Evolutionary conservation across 1,140 invertebrate species (phyloP), one percentile per base, ranked within the genome.

Genomic region (Archivesica marissinica): DNA sequence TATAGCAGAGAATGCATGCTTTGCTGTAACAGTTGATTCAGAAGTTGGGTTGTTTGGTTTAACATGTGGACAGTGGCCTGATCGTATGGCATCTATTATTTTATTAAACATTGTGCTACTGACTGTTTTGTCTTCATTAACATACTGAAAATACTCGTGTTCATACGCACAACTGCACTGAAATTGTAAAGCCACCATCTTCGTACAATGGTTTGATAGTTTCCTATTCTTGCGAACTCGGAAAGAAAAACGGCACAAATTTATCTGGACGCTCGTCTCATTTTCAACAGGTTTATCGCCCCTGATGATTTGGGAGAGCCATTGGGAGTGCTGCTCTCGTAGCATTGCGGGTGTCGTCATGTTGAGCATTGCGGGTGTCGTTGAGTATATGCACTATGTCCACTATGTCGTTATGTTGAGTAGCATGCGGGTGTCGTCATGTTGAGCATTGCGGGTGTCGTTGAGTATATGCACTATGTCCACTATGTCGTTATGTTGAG

Each of bases 311-410:
- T 35, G 28, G 13, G 59, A 64, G 9, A 64, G 30, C 30, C 28
- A 64, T 11, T 35, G 9, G n/a, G 59, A 64, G 30, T 64, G 33
- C 59, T 64, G 30, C n/a, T 64, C 59, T 7, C 30, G 33, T 64
- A 17, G 54, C n/a, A 7, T 25, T 30, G 54, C n/a, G 25, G 54
- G 4, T 59, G 54, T 59, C 9, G 54, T 15, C 54, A 59, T 59
- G 25, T 47, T 41, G 89, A 90, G 35, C 15, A 6, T 33, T 30
- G 7, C 95, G 96, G 96, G n/a, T n/a, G n/a, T n/a, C n/a, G n/a
- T n/a, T n/a, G n/a, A n/a, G n/a, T n/a, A n/a, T n/a, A n/a, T n/a
- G n/a, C n/a, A n/a, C n/a, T n/a, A n/a, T n/a, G n/a, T n/a, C n/a
- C n/a, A n/a, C n/a, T n/a, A n/a, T n/a, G n/a, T n/a, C n/a, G n/a